Evolutionary conservation across 2,113 vertebrate genomes (phyloP).

Genomic region (Crocuta crocuta): DNA sequence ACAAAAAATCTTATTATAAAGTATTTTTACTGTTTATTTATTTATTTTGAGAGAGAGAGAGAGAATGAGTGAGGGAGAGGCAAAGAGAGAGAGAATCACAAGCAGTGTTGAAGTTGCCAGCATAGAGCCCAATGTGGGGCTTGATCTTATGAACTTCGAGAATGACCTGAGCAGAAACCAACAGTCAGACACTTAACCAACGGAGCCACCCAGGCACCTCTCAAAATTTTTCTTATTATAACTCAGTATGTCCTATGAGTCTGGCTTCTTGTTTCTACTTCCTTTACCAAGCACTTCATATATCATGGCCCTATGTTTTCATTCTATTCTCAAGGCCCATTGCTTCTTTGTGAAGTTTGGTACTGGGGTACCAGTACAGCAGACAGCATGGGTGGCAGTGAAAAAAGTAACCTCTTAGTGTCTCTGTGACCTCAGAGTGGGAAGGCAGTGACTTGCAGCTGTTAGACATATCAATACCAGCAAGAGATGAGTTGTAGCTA

Average conservation of each 20-base stretch:
- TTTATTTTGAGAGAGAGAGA: neutral
- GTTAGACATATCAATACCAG: neutral
- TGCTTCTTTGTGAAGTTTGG: conserved; percentile 29
- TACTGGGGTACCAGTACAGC: neutral
- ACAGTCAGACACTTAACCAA: neutral
- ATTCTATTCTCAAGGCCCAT: neutral
- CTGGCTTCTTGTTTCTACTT: neutral
- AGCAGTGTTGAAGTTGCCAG: too few species aligned
- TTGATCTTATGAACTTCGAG: too few species aligned
- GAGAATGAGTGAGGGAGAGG: too few species aligned
- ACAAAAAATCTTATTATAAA: neutral
- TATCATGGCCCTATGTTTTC: neutral
- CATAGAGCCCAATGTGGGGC: too few species aligned
- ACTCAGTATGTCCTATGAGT: neutral
- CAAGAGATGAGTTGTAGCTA: neutral
- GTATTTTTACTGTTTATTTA: neutral
- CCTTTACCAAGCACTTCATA: neutral
- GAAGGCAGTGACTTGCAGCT: neutral
- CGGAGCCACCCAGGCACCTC: neutral
- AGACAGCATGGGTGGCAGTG: neutral
- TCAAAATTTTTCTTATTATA: neutral
- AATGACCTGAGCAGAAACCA: neutral
- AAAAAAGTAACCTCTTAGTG: neutral
- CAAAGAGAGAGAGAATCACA: too few species aligned
- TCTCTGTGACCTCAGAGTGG: neutral